Evolutionary conservation across 2,797 vertebrate species (phyloP).

Genomic region (Miichthys miiuy): DNA sequence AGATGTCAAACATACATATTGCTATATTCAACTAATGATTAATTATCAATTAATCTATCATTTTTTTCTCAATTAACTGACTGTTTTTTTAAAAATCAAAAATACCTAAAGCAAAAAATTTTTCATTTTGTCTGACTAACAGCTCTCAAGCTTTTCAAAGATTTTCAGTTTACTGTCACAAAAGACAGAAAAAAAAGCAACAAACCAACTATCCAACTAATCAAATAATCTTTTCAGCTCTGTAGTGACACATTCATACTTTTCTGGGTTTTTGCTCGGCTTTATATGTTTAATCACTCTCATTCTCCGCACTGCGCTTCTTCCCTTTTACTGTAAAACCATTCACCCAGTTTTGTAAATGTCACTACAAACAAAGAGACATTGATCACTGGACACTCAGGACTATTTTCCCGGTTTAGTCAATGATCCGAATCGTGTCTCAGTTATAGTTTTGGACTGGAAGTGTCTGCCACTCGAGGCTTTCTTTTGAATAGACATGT

Average conservation of each 20-base stretch:
- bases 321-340: slow-evolving; percentile 18
- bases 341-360: slow-evolving; percentile 15
- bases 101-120: neutral
- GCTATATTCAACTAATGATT: neutral
- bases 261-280: neutral
- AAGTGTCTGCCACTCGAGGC: neutral
- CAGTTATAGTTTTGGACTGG: slow-evolving; percentile 35
- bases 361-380: slow-evolving; percentile 43
- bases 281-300: neutral
- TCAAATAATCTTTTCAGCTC: neutral
- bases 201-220: too few species aligned
- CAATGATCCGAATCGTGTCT: slow-evolving; percentile 28
- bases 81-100: too few species aligned
- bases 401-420: slow-evolving; percentile 22
- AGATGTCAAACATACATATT: neutral
- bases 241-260: neutral
- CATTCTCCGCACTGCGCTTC: slow-evolving; percentile 12
- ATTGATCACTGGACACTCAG: slow-evolving; percentile 21
- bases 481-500: slow-evolving; percentile 36
- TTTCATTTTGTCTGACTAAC: neutral
- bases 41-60: neutral
- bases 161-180: neutral
- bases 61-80: neutral
- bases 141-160: neutral
- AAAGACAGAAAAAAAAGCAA: neutral